Percentiles rank a stretch among this genome's conserved stretches.
These are phyloP conservation scores for Apocrypta bakeri DNA, from an alignment of 1,140 invertebrate genomes.

Conservation along the genomic window DNA sequence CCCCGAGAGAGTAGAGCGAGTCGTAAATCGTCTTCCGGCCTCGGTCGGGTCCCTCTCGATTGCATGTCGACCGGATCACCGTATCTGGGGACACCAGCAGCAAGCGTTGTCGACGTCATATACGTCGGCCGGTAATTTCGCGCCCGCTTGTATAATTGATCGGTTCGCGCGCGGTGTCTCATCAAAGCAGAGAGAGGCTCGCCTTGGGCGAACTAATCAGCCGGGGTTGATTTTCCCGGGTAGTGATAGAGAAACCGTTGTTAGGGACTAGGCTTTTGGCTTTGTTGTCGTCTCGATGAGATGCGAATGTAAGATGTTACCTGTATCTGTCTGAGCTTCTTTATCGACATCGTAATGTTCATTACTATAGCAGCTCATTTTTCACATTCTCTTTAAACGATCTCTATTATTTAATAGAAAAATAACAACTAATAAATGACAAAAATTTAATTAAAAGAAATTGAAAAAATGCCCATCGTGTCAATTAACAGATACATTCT, in stretches of 20 bases:
- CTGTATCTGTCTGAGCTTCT: too few relatives aligned
- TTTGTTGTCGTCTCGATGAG: neutral
- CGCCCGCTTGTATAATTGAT: constrained; percentile 47
- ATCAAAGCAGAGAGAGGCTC: constrained; percentile 15
- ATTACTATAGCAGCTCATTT: too few relatives aligned
- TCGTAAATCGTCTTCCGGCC: constrained; percentile 60
- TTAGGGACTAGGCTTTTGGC: neutral
- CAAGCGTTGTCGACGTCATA: neutral
- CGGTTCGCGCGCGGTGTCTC: constrained; percentile 7
- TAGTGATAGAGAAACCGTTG: neutral
- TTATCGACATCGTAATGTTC: too few relatives aligned
- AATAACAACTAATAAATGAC: too few relatives aligned
- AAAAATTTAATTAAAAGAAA: too few relatives aligned
- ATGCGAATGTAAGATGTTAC: too few relatives aligned
- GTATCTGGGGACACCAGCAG: constrained; percentile 32
- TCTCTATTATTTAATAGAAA: too few relatives aligned
- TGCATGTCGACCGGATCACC: constrained; percentile 58
- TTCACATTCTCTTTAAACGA: too few relatives aligned
- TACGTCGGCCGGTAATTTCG: constrained; percentile 32
- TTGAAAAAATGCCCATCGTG: neutral
- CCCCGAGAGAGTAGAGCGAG: neutral
- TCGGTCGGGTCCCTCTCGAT: constrained; percentile 56
- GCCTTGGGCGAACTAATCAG: constrained; percentile 22
- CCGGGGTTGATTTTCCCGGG: neutral
- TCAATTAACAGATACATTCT: neutral